phyloP scores from a whole-genome alignment of 2,888 invertebrate species.

The Orchestes rusci region DNA sequence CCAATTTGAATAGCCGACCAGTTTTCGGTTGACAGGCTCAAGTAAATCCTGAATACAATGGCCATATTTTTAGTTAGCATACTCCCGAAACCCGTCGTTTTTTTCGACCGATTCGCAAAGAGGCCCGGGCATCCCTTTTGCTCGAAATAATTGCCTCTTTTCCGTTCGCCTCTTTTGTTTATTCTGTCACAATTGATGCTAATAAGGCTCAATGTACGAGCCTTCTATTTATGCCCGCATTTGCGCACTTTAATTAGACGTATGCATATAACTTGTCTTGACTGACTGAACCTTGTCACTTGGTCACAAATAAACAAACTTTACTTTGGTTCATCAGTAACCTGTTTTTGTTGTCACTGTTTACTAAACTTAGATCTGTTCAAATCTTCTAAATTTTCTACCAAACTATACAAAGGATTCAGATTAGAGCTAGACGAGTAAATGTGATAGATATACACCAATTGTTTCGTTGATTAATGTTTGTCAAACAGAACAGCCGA shows the following conservation, averaged over 20 bases:
- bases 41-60: constrained; percentile 42
- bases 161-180: constrained; percentile 27
- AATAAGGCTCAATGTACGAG: background rate
- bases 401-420: no score
- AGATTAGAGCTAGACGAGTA: no score
- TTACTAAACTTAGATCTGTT: no score
- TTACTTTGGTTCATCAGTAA: no score
- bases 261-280: no score
- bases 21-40: constrained; percentile 23
- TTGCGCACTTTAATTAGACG: background rate
- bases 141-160: constrained; percentile 39
- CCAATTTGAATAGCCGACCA: constrained; percentile 28
- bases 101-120: constrained; percentile 11
- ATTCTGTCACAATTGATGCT: constrained; percentile 7
- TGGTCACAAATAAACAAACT: no score
- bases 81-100: constrained; percentile 35
- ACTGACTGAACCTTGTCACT: no score
- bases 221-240: background rate
- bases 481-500: no score
- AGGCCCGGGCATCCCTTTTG: constrained; percentile 29
- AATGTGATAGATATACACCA: no score
- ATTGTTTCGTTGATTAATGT: no score
- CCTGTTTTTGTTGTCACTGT: no score
- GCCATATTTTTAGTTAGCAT: constrained; percentile 42
- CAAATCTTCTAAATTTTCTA: no score